phyloP scores from a whole-genome alignment of 2,888 invertebrate species.

The Pseudococcus viburni region DNA sequence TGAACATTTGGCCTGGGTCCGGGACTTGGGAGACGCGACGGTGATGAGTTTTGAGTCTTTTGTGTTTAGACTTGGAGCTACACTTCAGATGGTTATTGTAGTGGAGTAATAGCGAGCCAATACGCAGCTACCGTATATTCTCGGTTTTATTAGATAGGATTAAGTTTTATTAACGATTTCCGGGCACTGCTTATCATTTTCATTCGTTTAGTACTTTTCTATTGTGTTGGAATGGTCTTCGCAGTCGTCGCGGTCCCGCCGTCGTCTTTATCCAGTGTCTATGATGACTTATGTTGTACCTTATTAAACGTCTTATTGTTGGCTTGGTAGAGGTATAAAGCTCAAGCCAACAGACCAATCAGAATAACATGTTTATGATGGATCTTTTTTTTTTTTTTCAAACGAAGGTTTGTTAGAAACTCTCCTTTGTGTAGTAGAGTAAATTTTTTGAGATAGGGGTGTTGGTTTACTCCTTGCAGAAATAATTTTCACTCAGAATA shows the following conservation, averaged over 20 bases:
- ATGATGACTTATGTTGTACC: neutral
- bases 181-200: slow-evolving; percentile 30
- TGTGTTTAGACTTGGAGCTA: neutral
- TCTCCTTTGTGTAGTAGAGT: too few species aligned
- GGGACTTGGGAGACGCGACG: neutral
- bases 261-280: neutral
- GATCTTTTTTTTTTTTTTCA: too few species aligned
- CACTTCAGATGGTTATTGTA: slow-evolving; percentile 10
- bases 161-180: slow-evolving; percentile 55
- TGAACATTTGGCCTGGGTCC: slow-evolving; percentile 15
- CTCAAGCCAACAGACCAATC: too few species aligned
- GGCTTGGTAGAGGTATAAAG: neutral
- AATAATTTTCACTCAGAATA: too few species aligned
- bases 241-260: neutral
- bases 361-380: too few species aligned
- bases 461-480: too few species aligned
- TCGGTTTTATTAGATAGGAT: slow-evolving; percentile 44
- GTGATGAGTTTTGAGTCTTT: slow-evolving; percentile 16
- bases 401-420: too few species aligned
- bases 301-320: slow-evolving; percentile 46
- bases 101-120: neutral
- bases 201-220: slow-evolving; percentile 51
- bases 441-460: too few species aligned
- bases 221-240: slow-evolving; percentile 23
- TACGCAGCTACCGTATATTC: neutral